Percentiles rank a stretch among this genome's conserved stretches.
Evolutionary conservation across 2,797 vertebrate genomes (phyloP).

Genomic region (Clamator glandarius): DNA sequence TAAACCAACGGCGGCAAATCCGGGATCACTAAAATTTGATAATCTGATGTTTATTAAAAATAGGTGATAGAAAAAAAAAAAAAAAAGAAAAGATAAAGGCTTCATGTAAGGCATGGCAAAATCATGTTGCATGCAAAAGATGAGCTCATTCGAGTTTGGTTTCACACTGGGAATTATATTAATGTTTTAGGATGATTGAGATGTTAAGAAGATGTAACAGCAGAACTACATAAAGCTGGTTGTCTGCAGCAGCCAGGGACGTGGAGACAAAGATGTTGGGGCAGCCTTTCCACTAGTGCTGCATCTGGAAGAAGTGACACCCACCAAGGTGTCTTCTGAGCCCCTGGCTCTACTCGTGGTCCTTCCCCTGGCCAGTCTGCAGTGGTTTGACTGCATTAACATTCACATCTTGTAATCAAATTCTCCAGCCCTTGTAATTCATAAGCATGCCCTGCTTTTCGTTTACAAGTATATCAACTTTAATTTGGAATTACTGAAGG

Average conservation of each 20-base stretch:
- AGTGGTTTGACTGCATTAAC: background rate
- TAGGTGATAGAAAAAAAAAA: background rate
- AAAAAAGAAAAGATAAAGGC: background rate
- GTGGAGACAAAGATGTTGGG: background rate
- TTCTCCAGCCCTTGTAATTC: conserved; percentile 7
- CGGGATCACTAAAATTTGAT: conserved; percentile 33
- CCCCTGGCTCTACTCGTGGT: background rate
- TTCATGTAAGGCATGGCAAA: background rate
- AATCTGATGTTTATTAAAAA: conserved; percentile 49
- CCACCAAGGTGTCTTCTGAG: background rate
- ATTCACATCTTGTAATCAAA: background rate
- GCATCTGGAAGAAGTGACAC: background rate
- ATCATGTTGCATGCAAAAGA: background rate
- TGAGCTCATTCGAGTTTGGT: background rate
- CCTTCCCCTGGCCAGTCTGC: background rate
- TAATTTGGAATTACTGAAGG: conserved; percentile 53
- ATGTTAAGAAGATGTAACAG: background rate
- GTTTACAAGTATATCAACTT: conserved; percentile 48
- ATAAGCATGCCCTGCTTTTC: background rate
- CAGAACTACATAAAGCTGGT: background rate
- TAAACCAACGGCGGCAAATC: conserved; percentile 50
- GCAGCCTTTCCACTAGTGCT: background rate
- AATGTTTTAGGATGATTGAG: background rate
- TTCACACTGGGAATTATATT: background rate
- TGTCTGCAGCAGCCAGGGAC: background rate